Percentiles rank a stretch among this genome's conserved stretches.
Evolutionary conservation across 1,140 invertebrate species (phyloP).

Genomic region (Drosophila sulfurigaster): DNA sequence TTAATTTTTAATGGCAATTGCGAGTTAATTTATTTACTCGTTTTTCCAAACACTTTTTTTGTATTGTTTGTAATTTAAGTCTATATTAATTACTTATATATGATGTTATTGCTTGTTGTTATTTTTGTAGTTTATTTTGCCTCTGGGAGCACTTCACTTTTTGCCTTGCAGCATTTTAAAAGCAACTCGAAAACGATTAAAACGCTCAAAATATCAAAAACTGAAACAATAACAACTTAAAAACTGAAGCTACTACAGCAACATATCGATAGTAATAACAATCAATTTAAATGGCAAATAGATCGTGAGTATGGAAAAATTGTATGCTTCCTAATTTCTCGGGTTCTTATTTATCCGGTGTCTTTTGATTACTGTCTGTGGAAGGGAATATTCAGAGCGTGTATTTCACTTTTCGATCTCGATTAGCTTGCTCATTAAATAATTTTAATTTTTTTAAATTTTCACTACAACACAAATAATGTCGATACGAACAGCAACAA

Average conservation of each 20-base stretch:
- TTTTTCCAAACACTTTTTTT: slow-evolving; percentile 24
- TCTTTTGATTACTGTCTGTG: neutral
- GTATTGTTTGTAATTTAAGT: slow-evolving; percentile 8
- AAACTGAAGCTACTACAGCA: slow-evolving; percentile 27
- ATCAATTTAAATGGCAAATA: slow-evolving; percentile 43
- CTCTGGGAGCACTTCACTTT: slow-evolving; percentile 36
- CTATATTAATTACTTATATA: slow-evolving; percentile 38
- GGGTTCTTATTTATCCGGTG: neutral
- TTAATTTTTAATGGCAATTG: slow-evolving; percentile 45
- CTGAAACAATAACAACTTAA: slow-evolving; percentile 36
- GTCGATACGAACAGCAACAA: slow-evolving; percentile 5
- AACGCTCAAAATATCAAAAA: slow-evolving; percentile 31
- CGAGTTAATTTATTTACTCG: slow-evolving; percentile 21
- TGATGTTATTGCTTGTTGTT: neutral
- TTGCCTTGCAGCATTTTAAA: slow-evolving; percentile 32
- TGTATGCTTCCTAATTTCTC: neutral
- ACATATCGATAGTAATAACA: slow-evolving; percentile 24
- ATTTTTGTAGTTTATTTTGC: slow-evolving; percentile 4
- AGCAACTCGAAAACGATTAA: slow-evolving; percentile 42
- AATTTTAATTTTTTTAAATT: slow-evolving; percentile 4
- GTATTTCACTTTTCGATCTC: slow-evolving; percentile 32
- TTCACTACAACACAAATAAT: too few relatives aligned
- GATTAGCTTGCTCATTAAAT: slow-evolving; percentile 33
- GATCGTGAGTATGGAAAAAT: slow-evolving; percentile 44
- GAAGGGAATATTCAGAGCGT: slow-evolving; percentile 45